Conservation (phyloP, 2,113 vertebrate species). For the Tautogolabrus adspersus region DNA sequence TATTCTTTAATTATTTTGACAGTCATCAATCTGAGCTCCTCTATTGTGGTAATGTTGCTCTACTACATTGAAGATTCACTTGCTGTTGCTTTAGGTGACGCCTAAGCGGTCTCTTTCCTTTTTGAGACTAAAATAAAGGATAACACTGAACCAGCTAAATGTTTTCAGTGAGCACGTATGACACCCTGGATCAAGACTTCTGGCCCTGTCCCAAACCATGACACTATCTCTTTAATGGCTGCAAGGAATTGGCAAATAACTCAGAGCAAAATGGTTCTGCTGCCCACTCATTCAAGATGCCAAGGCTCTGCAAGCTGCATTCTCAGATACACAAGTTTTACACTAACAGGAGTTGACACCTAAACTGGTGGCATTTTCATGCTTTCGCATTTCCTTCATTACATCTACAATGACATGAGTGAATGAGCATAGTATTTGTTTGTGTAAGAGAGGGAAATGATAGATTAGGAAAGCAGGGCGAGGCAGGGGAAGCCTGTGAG, state of each 20-base stretch:
- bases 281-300: conserved; percentile 17
- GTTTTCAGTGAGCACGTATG: conserved; percentile 41
- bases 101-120: conserved; percentile 45
- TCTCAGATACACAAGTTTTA: conserved; percentile 51
- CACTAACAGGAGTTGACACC: conserved; percentile 58
- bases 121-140: conserved; percentile 57
- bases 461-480: conserved; percentile 55
- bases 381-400: conserved; percentile 47
- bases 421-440: conserved; percentile 66
- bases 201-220: conserved; percentile 62
- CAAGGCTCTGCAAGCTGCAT: conserved; percentile 48
- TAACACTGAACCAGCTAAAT: conserved; percentile 53
- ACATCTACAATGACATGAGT: conserved; percentile 54
- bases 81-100: conserved; percentile 15
- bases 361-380: conserved; percentile 53
- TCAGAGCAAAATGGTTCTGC: conserved; percentile 43
- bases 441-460: conserved; percentile 61
- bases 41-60: neutral
- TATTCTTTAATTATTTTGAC: too few species aligned
- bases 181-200: conserved; percentile 37
- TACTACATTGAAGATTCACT: conserved; percentile 22
- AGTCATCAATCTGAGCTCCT: neutral
- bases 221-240: conserved; percentile 51
- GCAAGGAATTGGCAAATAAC: conserved; percentile 57
- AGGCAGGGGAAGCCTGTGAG: conserved; percentile 54